Conservation (phyloP, 2,888 invertebrate species). For the Teleogryllus oceanicus region DNA sequence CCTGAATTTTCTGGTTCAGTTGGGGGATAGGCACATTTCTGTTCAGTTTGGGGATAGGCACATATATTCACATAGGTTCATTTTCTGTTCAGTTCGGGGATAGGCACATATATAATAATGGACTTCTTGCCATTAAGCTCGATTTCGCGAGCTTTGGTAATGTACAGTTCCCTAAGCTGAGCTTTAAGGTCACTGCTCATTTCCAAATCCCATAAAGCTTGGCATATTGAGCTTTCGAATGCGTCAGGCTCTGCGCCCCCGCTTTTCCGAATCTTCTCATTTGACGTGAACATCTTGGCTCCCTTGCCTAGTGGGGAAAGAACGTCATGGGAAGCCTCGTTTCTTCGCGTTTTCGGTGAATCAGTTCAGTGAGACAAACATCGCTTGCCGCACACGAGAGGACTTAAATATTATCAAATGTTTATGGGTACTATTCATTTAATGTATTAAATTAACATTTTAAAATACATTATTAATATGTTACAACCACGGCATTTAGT, state of each 20-base stretch:
- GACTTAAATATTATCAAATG: too few relatives aligned
- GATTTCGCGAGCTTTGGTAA: conserved; percentile 91
- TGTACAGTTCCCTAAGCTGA: conserved; percentile 90
- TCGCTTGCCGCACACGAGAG: too few relatives aligned
- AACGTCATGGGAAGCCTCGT: neutral
- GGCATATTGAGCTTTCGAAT: conserved; percentile 88
- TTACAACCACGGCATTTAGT: too few relatives aligned
- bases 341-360: too few relatives aligned
- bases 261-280: conserved; percentile 80
- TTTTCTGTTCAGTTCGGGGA: conserved; percentile 97
- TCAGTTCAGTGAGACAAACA: too few relatives aligned
- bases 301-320: neutral
- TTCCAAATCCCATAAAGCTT: conserved; percentile 94
- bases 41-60: too few relatives aligned
- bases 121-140: conserved; percentile 94
- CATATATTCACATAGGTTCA: too few relatives aligned
- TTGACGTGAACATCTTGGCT: conserved; percentile 70
- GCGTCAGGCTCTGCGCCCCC: conserved; percentile 87
- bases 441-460: too few relatives aligned
- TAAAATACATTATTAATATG: too few relatives aligned
- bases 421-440: too few relatives aligned
- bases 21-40: conserved; percentile 99
- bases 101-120: conserved; percentile 97
- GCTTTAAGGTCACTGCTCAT: conserved; percentile 96
- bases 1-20: conserved; percentile 96